Evolutionary conservation across 1,140 invertebrate species (phyloP), one percentile per base, ranked within the genome.

Genomic region (Drosophila neocordata): DNA sequence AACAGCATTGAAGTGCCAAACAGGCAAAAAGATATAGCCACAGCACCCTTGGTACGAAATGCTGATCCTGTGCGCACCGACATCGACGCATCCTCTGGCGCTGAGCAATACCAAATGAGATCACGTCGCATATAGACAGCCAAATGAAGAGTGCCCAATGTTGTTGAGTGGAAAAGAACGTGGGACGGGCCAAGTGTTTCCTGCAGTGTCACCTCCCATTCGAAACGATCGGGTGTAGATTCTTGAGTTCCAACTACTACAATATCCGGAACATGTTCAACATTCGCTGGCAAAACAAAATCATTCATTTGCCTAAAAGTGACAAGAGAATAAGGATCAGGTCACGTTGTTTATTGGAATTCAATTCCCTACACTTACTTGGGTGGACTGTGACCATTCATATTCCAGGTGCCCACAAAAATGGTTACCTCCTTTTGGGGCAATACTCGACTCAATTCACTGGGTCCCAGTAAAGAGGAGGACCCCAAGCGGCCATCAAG

Each of bases 401-500:
- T 98, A 92, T 99, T 99, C 98, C 98, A 99, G 4, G 97, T 97
- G 11, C 97, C 97, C 62, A 98, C 94, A 93, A 97, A 98, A 70
- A 99, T 95, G 73, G 94, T 95, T 0, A 98, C 92, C 92, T 97
- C 95, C 75, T 96, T 93, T 82, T 96, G 95, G 4, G 97, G 97
- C 80, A 99, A 95, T 22, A 97, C 95, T 90, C 96, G 95, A 75
- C 97, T 95, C 44, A 99, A 92, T 89, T 98, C 97, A 24, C 94
- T 94, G 7, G 95, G 93, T 8, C 97, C 97, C 1, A 98, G 92
- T 12, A 98, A 89, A 15, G 96, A 96, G 83, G 95, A 95, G 4
- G 95, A 94, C 34, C 95, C 95, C 57, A 96, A 93, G 79, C 95
- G 93, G 53, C 96, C 96, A 92, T 96, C 95, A 9, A 97, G 92